These are phyloP conservation scores for Anguilla pacifica DNA, from an alignment of 2,797 vertebrate genomes.

Conservation along the genomic window DNA sequence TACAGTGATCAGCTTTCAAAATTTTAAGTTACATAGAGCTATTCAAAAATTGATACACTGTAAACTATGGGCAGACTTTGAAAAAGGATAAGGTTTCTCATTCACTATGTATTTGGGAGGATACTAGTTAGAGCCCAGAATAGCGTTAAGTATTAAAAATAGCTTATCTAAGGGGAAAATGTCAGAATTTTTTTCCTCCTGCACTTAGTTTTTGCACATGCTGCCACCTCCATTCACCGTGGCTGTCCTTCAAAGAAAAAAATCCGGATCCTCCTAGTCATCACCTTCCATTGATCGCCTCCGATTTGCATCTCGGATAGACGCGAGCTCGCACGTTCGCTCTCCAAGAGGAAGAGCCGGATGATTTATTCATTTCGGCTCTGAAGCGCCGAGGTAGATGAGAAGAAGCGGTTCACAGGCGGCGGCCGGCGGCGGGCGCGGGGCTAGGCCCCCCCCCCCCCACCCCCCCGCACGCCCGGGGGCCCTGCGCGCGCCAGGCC, in stretches of 20 bases:
- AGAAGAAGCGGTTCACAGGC: slow-evolving; percentile 96
- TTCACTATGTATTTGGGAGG: slow-evolving; percentile 44
- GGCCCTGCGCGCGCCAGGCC: slow-evolving; percentile 86
- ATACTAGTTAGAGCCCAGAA: slow-evolving; percentile 47
- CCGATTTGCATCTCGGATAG: slow-evolving; percentile 94
- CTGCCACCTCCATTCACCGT: not conserved
- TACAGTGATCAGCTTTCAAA: not conserved
- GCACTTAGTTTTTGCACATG: not conserved
- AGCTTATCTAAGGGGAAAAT: slow-evolving; percentile 76
- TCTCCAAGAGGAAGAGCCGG: slow-evolving; percentile 88
- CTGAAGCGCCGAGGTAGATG: slow-evolving; percentile 96
- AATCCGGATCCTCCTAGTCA: slow-evolving; percentile 61
- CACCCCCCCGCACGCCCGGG: slow-evolving; percentile 38
- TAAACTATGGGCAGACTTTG: not conserved
- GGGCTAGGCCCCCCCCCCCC: slow-evolving; percentile 82
- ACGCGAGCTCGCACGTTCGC: slow-evolving; percentile 93
- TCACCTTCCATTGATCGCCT: slow-evolving; percentile 93
- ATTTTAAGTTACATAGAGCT: not conserved
- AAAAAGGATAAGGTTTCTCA: not conserved
- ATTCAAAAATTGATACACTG: not conserved
- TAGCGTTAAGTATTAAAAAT: slow-evolving; percentile 72
- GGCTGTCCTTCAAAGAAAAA: not conserved
- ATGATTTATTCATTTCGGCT: slow-evolving; percentile 99
- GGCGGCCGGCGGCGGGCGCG: slow-evolving; percentile 87
- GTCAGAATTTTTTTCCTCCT: slow-evolving; percentile 41